Conservation (phyloP, 2,113 vertebrate genomes). For the Eulemur rufifrons region DNA sequence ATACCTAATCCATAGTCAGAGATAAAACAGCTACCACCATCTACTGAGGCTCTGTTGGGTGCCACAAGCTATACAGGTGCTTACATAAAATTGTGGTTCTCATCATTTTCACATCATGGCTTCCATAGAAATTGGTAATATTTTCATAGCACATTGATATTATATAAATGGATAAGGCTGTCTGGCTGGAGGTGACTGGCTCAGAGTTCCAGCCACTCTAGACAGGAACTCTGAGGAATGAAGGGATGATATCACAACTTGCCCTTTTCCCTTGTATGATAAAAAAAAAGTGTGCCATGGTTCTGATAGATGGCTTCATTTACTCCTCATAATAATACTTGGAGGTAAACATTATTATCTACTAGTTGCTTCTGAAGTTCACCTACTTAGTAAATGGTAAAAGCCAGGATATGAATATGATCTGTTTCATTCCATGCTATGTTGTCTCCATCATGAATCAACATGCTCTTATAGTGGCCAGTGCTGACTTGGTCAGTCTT, state of each 20-base stretch:
- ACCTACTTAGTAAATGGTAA: neutral
- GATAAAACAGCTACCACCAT: neutral
- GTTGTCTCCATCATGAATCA: neutral
- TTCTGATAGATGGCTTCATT: neutral
- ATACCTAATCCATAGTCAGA: neutral
- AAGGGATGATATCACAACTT: neutral
- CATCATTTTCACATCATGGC: neutral
- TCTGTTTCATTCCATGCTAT: neutral
- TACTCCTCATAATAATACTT: neutral
- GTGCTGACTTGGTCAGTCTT: neutral
- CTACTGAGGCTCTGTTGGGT: neutral
- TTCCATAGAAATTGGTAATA: neutral
- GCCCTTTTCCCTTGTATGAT: neutral
- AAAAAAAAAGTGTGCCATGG: neutral
- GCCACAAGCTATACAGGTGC: neutral
- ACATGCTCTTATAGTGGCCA: neutral
- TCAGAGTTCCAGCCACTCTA: neutral
- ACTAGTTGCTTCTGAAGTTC: neutral
- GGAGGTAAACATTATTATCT: neutral
- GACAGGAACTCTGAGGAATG: neutral
- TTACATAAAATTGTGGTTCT: neutral
- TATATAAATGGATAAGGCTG: neutral
- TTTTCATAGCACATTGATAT: neutral
- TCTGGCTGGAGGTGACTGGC: neutral
- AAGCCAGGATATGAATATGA: neutral